Base-by-base conservation (phyloP, 1,140 invertebrate genomes). In the Bombus difficillimus region DNA sequence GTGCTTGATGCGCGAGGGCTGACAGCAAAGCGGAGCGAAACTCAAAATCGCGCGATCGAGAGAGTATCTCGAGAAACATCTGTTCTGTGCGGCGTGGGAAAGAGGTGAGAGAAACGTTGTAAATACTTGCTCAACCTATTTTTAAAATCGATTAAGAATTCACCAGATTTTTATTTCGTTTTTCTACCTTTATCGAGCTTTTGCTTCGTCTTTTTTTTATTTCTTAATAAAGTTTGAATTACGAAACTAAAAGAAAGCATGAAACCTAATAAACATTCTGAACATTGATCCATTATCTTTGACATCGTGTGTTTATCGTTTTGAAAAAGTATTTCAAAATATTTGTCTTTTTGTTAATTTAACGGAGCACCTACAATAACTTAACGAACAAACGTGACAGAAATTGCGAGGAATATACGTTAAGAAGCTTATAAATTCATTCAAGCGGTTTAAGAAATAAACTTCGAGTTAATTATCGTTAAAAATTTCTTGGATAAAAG, bases 61-160 rank as follows among this genome's bases (percentile, higher is more conserved):
- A 64, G 43, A 53, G 32, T 71, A 47, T 78, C 64, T 59, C 47
- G 64, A 32, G 59, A 37, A 62, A 75, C 73, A 78, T 68, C 75
- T 78, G 81, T 57, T 57, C 39, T 12, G 25, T 9, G 64, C 18
- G 28, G 39, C 22, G 22, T 37, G 12, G 37, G 32, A 53, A 47
- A 62, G 15, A 85, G 83, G 83, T 85, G 72, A 80, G 75, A 25
- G 41, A 37, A 41, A 53, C 22, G 41, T 25, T 47, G 28, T 37
- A 47, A 47, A 47, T 47, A 57, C 28, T 71, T 25, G n/a, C 53
- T 5, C 22, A 6, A 37, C 15, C 34, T 15, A 39, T 59, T 22
- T 32, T 69, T 39, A 25, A 39, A 32, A n/a, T n/a, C 13, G 25
- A 59, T 62, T 15, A n/a, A 28, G 15, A 1, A 32, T 39, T 37